phyloP scores from a whole-genome alignment of 2,113 vertebrate species.

The Callaeas wilsoni region DNA sequence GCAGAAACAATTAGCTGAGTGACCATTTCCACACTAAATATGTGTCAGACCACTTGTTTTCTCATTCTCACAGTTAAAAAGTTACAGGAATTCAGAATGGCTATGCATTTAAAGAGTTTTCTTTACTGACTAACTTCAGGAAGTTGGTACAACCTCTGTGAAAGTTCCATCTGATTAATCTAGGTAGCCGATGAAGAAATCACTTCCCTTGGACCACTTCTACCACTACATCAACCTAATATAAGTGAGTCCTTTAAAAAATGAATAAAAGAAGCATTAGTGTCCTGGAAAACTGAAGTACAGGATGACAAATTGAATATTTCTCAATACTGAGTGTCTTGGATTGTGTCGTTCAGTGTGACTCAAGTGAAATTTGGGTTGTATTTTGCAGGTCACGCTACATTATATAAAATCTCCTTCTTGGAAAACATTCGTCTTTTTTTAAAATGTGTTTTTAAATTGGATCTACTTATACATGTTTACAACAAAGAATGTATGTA shows the following conservation, averaged over 20 bases:
- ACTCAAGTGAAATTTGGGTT: not conserved
- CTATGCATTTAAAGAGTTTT: not conserved
- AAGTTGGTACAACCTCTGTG: not conserved
- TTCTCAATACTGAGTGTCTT: not conserved
- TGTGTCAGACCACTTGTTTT: not conserved
- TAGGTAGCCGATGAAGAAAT: not conserved
- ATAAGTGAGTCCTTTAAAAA: not conserved
- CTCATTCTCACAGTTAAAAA: not conserved
- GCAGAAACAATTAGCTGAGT: not conserved
- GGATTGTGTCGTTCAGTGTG: not conserved
- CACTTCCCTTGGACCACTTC: not conserved
- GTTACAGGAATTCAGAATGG: not conserved
- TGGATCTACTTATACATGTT: not conserved
- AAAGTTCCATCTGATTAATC: not conserved
- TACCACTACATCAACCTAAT: not conserved
- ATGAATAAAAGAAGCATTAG: not conserved
- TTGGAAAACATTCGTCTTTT: not conserved
- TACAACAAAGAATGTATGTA: not conserved
- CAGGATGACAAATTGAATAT: not conserved
- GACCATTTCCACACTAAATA: not conserved
- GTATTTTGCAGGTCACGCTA: not conserved
- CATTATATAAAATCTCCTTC: not conserved
- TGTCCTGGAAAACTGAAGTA: not conserved
- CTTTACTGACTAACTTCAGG: not conserved
- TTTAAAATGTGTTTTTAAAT: not conserved